Conservation (phyloP, 2,113 vertebrate genomes). For the Pterocles orientalis region DNA sequence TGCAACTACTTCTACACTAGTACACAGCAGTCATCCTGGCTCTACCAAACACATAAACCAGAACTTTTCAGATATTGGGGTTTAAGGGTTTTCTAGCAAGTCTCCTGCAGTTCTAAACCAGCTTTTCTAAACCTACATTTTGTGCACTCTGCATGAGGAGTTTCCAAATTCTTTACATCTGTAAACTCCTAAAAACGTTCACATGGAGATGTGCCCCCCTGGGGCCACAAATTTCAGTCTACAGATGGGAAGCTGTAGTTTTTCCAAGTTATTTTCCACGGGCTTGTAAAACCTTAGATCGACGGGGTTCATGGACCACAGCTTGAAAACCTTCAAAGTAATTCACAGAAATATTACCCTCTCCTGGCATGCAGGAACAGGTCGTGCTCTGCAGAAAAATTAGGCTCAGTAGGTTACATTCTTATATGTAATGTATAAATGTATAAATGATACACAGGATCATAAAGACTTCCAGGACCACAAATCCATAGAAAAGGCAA, state of each 20-base stretch:
- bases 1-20: background rate
- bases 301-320: slow-evolving; percentile 2
- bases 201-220: slow-evolving; percentile 6
- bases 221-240: slow-evolving; percentile 9
- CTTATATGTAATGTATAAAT: background rate
- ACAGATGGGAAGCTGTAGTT: slow-evolving; percentile 43
- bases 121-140: background rate
- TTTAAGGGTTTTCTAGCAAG: background rate
- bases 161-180: background rate
- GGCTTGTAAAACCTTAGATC: slow-evolving; percentile 32
- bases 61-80: background rate
- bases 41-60: background rate
- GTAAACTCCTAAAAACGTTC: slow-evolving; percentile 15
- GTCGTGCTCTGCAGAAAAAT: background rate
- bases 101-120: background rate
- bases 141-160: background rate
- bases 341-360: background rate
- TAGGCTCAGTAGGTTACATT: background rate
- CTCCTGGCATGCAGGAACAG: background rate
- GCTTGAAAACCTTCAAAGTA: slow-evolving; percentile 25
- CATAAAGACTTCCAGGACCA: background rate
- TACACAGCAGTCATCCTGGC: background rate
- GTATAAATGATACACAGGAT: background rate
- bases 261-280: slow-evolving; percentile 24
- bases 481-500: background rate